phyloP scores from a whole-genome alignment of 2,797 vertebrate species.

The Acridotheres tristis region DNA sequence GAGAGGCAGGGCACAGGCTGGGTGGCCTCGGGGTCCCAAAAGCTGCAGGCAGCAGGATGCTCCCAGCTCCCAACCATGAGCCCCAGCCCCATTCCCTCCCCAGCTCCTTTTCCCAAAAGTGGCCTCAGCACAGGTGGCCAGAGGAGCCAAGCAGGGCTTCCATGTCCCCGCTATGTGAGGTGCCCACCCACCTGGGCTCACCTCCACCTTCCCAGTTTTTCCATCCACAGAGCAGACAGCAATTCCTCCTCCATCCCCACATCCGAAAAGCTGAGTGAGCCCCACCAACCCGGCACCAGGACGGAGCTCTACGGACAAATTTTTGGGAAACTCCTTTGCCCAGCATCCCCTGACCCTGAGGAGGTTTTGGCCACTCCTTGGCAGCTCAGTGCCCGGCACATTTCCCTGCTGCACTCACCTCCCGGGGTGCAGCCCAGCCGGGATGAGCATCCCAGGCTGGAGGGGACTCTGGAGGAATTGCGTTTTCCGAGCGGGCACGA shows the following conservation, averaged over 20 bases:
- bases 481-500: background rate
- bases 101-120: background rate
- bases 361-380: fast-evolving
- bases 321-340: background rate
- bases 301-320: fast-evolving
- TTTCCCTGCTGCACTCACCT: background rate
- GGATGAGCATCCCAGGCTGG: background rate
- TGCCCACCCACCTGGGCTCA: fast-evolving
- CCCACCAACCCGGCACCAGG: background rate
- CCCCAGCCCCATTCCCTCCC: fast-evolving
- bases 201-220: background rate
- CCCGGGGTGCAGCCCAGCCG: fast-evolving
- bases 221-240: background rate
- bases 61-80: fast-evolving
- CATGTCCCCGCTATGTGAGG: fast-evolving
- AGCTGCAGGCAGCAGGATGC: fast-evolving
- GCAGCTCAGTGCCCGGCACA: fast-evolving
- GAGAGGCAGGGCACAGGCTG: background rate
- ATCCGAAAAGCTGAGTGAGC: background rate
- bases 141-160: background rate
- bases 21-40: fast-evolving
- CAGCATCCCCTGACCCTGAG: fast-evolving
- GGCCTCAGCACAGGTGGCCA: background rate
- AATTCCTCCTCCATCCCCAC: background rate
- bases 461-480: background rate